These are phyloP conservation scores for Hyposoter didymator DNA, from an alignment of 2,888 invertebrate species.

Conservation along the genomic window DNA sequence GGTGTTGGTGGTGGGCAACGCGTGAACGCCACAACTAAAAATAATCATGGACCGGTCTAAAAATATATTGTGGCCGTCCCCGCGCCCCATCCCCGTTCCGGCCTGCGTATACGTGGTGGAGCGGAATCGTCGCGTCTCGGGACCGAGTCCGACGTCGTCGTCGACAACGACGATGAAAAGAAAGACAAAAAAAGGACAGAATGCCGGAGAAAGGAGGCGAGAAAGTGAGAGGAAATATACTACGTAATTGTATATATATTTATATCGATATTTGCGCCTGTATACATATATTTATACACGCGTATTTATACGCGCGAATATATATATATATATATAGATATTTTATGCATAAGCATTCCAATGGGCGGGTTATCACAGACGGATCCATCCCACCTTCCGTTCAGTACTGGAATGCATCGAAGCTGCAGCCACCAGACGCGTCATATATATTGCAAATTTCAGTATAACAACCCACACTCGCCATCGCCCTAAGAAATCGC, in stretches of 20 bases:
- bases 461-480: not conserved
- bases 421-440: conserved; percentile 56
- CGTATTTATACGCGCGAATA: conserved; percentile 59
- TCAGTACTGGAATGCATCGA: conserved; percentile 70
- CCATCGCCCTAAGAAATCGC: not conserved
- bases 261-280: not conserved
- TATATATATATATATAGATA: conserved; percentile 68
- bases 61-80: conserved; percentile 77
- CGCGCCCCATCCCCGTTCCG: conserved; percentile 58
- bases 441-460: conserved; percentile 31
- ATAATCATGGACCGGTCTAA: conserved; percentile 82
- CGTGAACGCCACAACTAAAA: conserved; percentile 81
- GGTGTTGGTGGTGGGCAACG: conserved; percentile 78
- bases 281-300: conserved; percentile 21
- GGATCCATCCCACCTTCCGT: conserved; percentile 82
- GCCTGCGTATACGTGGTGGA: conserved; percentile 47
- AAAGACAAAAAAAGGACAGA: conserved; percentile 9
- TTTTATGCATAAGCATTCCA: conserved; percentile 78
- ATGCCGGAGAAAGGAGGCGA: conserved; percentile 43
- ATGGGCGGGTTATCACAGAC: conserved; percentile 83
- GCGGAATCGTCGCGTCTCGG: conserved; percentile 46
- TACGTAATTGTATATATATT: conserved; percentile 70
- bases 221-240: conserved; percentile 66
- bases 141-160: conserved; percentile 51
- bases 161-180: conserved; percentile 30